Percentiles rank a stretch among this genome's conserved stretches.
These are phyloP conservation scores for Clarias gariepinus DNA, from an alignment of 2,113 vertebrate species.

Conservation along the genomic window DNA sequence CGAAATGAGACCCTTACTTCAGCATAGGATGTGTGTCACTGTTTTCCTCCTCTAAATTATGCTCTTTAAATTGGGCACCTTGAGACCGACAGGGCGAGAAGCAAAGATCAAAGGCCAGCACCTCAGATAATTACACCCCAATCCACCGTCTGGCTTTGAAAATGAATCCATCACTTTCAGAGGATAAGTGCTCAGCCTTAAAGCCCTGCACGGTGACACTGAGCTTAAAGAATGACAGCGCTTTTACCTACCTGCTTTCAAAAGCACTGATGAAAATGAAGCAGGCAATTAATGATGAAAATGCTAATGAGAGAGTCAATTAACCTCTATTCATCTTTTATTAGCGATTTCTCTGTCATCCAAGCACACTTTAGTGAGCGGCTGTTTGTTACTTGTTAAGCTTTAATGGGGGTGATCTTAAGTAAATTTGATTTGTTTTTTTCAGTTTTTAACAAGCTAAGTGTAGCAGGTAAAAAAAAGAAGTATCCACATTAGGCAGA, in stretches of 20 bases:
- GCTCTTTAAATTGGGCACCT: conserved; percentile 56
- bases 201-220: conserved; percentile 31
- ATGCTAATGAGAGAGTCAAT: conserved; percentile 39
- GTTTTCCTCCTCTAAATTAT: conserved; percentile 49
- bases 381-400: conserved; percentile 24
- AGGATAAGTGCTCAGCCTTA: conserved; percentile 42
- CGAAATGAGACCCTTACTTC: conserved; percentile 38
- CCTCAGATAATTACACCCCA: conserved; percentile 65
- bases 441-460: conserved; percentile 6
- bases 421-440: conserved; percentile 12
- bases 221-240: conserved; percentile 7
- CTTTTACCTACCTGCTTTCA: conserved; percentile 4
- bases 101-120: conserved; percentile 64
- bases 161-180: conserved; percentile 63
- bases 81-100: conserved; percentile 52
- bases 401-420: conserved; percentile 14
- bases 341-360: conserved; percentile 16
- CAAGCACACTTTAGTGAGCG: background rate
- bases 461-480: background rate
- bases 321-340: conserved; percentile 49
- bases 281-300: conserved; percentile 40
- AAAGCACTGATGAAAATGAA: conserved; percentile 28
- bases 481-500: background rate
- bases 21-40: conserved; percentile 46
- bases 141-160: conserved; percentile 60